Evolutionary conservation across 2,888 invertebrate species (phyloP).

Genomic region (Scaptomyza polygonia): DNA sequence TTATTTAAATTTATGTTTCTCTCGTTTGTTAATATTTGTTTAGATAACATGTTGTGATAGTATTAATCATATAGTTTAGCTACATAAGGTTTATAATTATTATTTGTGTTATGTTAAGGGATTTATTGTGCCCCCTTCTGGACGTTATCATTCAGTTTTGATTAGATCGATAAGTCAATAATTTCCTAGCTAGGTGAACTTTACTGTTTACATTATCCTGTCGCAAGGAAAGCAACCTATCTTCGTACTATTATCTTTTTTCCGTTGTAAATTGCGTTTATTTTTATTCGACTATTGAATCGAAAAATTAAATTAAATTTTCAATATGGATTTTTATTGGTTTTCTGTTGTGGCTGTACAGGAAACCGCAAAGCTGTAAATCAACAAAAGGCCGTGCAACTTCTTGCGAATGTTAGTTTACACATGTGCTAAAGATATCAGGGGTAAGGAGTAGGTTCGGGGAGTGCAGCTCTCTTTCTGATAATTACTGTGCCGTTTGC

Average conservation of each 20-base stretch:
- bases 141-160: too few relatives aligned
- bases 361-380: constrained; percentile 24
- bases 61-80: constrained; percentile 38
- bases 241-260: too few relatives aligned
- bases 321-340: constrained; percentile 21
- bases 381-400: constrained; percentile 9
- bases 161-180: too few relatives aligned
- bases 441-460: neutral
- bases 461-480: constrained; percentile 4
- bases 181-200: too few relatives aligned
- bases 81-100: constrained; percentile 8
- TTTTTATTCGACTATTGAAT: constrained; percentile 4
- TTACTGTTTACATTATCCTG: too few relatives aligned
- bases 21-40: constrained; percentile 39
- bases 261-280: too few relatives aligned
- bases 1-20: constrained; percentile 40
- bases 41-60: constrained; percentile 37
- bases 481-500: constrained; percentile 61
- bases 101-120: neutral
- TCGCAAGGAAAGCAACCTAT: too few relatives aligned
- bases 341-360: constrained; percentile 2
- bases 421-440: constrained; percentile 11
- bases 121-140: too few relatives aligned
- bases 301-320: neutral
- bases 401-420: neutral